A percentile compares a stretch with the other conserved stretches of the same genome.
phyloP scores from a whole-genome alignment of 2,888 invertebrate genomes.

The Chloromyia formosa region DNA sequence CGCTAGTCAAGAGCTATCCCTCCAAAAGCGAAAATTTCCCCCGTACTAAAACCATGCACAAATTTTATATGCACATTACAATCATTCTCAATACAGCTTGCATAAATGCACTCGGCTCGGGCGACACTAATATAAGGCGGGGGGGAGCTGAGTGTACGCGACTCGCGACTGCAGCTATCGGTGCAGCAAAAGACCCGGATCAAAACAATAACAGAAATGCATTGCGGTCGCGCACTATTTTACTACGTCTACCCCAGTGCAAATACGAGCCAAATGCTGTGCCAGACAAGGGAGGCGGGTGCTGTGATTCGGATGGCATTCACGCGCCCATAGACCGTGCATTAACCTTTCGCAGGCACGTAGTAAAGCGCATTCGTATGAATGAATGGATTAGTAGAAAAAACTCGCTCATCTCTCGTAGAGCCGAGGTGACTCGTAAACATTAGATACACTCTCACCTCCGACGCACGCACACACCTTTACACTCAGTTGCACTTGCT shows the following conservation, averaged over 20 bases:
- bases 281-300: background rate
- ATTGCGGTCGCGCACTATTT: conserved; percentile 34
- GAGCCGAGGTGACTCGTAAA: conserved; percentile 45
- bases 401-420: conserved; percentile 35
- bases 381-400: conserved; percentile 49
- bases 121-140: background rate
- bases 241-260: conserved; percentile 30
- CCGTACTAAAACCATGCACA: too few relatives aligned
- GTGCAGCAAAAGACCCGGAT: conserved; percentile 13
- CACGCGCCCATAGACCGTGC: conserved; percentile 41
- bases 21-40: too few relatives aligned
- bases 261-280: background rate
- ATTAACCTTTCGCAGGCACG: conserved; percentile 45
- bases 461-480: background rate
- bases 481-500: conserved; percentile 28
- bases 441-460: conserved; percentile 2
- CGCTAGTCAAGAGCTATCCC: too few relatives aligned
- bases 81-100: conserved; percentile 1
- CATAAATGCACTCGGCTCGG: background rate
- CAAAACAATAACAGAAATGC: conserved; percentile 40
- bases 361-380: conserved; percentile 50
- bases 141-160: background rate
- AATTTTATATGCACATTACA: background rate
- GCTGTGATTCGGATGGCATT: background rate
- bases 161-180: background rate